Percentiles rank a stretch among this genome's conserved stretches.
Evolutionary conservation across 2,888 invertebrate species (phyloP).

Genomic region (Tubiluchus corallicola): DNA sequence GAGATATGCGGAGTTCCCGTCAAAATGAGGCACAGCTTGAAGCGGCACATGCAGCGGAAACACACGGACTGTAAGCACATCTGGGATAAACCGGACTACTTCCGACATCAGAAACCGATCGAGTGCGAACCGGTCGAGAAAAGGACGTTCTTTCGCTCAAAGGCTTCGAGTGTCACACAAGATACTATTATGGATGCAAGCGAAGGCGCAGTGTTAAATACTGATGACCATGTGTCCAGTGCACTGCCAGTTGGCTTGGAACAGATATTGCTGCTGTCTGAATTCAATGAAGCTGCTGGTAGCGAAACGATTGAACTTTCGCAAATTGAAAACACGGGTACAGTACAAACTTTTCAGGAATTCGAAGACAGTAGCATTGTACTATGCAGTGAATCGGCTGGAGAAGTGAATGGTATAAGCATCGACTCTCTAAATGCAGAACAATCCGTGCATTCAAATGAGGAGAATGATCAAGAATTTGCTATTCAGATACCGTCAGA

Average conservation of each 20-base stretch:
- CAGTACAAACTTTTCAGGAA: too few species aligned
- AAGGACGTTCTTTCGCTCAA: too few species aligned
- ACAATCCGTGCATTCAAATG: background rate
- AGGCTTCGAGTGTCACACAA: background rate
- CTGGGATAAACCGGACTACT: slow-evolving; percentile 12
- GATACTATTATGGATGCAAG: background rate
- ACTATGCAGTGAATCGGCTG: background rate
- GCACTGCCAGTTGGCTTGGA: background rate
- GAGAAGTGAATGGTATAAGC: too few species aligned
- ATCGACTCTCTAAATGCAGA: too few species aligned
- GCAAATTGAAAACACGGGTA: too few species aligned
- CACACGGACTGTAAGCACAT: slow-evolving; percentile 12
- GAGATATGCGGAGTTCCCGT: slow-evolving; percentile 21
- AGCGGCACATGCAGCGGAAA: slow-evolving; percentile 15
- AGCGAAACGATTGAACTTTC: too few species aligned
- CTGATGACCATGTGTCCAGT: background rate
- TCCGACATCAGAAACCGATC: background rate
- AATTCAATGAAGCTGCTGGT: too few species aligned
- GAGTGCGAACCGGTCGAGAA: too few species aligned
- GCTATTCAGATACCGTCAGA: background rate
- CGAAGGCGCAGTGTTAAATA: background rate
- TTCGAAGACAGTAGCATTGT: background rate
- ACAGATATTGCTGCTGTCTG: background rate
- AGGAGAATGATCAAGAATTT: background rate
- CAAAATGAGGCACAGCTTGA: slow-evolving; percentile 14